A percentile compares a stretch with the other conserved stretches of the same genome.
Conservation (phyloP, 2,797 vertebrate genomes). For the Epinephelus coioides region DNA sequence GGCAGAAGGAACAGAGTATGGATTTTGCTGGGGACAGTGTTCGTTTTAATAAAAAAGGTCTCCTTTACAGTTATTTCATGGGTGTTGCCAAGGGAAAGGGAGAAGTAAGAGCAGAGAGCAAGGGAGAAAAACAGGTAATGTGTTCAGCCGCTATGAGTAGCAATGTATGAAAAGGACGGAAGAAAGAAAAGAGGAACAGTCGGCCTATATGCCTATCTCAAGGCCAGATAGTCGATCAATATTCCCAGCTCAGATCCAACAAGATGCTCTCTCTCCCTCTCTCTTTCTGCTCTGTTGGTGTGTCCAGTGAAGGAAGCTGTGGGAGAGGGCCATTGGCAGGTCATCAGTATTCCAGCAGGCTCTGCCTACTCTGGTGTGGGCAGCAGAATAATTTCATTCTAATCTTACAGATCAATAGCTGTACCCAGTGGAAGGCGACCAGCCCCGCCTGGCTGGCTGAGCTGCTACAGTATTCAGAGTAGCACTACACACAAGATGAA, state of each 20-base stretch:
- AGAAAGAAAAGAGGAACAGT: conserved; percentile 43
- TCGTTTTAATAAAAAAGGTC: conserved; percentile 45
- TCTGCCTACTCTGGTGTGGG: conserved; percentile 76
- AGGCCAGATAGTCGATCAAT: conserved; percentile 69
- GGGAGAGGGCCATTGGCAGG: conserved; percentile 75
- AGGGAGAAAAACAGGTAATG: conserved; percentile 43
- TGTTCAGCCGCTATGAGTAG: conserved; percentile 29
- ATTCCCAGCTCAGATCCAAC: conserved; percentile 69
- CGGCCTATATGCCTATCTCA: conserved; percentile 53
- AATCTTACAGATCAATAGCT: conserved; percentile 80
- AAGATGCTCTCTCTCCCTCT: conserved; percentile 26
- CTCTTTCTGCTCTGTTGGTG: conserved; percentile 30
- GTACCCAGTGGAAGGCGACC: conserved; percentile 59
- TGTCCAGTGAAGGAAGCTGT: conserved; percentile 73
- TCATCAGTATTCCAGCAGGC: conserved; percentile 80
- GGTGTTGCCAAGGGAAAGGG: conserved; percentile 23
- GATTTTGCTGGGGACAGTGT: conserved; percentile 47
- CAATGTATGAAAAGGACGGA: conserved; percentile 44
- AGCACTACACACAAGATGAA: conserved; percentile 12
- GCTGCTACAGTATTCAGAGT: conserved; percentile 55
- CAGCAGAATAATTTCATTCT: conserved; percentile 80
- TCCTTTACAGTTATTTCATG: conserved; percentile 41
- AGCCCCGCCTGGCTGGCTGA: conserved; percentile 58
- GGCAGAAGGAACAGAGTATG: conserved; percentile 22
- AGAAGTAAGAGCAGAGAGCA: conserved; percentile 23